phyloP scores from a whole-genome alignment of 1,140 invertebrate genomes.

The Nasonia longicornis region DNA sequence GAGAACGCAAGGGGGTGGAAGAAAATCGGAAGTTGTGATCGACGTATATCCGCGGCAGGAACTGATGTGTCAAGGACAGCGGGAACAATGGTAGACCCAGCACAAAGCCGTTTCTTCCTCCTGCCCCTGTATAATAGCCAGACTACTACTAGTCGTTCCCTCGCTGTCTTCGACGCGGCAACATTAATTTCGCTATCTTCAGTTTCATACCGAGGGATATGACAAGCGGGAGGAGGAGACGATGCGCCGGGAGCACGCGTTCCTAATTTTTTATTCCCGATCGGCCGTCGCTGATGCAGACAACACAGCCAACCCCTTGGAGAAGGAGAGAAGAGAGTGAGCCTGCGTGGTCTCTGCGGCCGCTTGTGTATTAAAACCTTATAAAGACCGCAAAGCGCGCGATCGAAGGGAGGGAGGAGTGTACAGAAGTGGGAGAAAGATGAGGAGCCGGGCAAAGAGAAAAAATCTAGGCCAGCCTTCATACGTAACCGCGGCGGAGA shows the following conservation, averaged over 20 bases:
- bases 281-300: not conserved
- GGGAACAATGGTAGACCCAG: constrained; percentile 30
- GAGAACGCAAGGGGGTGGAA: not conserved
- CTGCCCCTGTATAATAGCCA: not conserved
- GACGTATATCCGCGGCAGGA: constrained; percentile 33
- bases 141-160: not conserved
- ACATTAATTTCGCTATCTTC: constrained; percentile 44
- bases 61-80: constrained; percentile 46
- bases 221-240: not conserved
- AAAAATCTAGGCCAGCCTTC: constrained; percentile 35
- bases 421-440: not conserved
- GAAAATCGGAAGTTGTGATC: constrained; percentile 47
- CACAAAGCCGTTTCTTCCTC: constrained; percentile 31
- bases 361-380: constrained; percentile 9
- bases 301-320: not conserved
- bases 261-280: constrained; percentile 38
- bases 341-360: not conserved
- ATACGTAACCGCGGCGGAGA: constrained; percentile 18
- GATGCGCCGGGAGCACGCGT: constrained; percentile 26
- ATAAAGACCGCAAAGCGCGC: not conserved
- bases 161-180: constrained; percentile 29
- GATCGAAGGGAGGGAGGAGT: too few relatives aligned
- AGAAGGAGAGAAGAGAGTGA: not conserved
- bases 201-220: constrained; percentile 8
- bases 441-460: not conserved